phyloP scores from a whole-genome alignment of 2,797 vertebrate genomes.

The Acropternis orthonyx region DNA sequence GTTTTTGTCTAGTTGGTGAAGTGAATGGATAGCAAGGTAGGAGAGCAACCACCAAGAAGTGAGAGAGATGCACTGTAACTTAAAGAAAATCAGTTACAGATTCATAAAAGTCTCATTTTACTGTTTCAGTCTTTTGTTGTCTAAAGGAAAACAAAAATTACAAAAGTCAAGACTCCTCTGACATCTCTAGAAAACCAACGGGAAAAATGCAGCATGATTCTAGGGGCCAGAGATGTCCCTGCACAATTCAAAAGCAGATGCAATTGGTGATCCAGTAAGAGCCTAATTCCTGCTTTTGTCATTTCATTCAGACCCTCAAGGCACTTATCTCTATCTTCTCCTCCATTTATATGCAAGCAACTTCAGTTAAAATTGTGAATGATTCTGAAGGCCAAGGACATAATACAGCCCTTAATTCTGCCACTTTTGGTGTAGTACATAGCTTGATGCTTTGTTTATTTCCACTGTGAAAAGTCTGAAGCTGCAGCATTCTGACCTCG shows the following conservation, averaged over 20 bases:
- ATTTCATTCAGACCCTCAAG: not conserved
- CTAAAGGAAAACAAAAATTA: not conserved
- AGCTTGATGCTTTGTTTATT: not conserved
- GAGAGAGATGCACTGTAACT: not conserved
- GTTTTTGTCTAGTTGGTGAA: not conserved
- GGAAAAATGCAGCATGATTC: not conserved
- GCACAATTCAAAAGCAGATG: not conserved
- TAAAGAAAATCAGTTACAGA: not conserved
- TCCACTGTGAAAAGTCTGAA: not conserved
- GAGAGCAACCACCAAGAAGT: not conserved
- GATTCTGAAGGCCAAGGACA: not conserved
- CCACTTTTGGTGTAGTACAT: not conserved
- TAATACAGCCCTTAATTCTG: not conserved
- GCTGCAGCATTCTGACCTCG: constrained; percentile 1
- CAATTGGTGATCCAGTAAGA: not conserved
- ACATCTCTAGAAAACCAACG: not conserved
- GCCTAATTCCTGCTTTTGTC: not conserved
- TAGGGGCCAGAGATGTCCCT: not conserved
- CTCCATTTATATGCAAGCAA: not conserved
- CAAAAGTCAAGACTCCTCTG: not conserved
- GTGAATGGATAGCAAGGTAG: not conserved
- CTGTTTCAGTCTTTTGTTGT: not conserved
- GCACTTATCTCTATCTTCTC: not conserved
- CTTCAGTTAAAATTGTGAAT: not conserved
- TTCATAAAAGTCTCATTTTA: not conserved